These are phyloP conservation scores for Hafferia zeledoni DNA, from an alignment of 2,797 vertebrate species.

Conservation along the genomic window DNA sequence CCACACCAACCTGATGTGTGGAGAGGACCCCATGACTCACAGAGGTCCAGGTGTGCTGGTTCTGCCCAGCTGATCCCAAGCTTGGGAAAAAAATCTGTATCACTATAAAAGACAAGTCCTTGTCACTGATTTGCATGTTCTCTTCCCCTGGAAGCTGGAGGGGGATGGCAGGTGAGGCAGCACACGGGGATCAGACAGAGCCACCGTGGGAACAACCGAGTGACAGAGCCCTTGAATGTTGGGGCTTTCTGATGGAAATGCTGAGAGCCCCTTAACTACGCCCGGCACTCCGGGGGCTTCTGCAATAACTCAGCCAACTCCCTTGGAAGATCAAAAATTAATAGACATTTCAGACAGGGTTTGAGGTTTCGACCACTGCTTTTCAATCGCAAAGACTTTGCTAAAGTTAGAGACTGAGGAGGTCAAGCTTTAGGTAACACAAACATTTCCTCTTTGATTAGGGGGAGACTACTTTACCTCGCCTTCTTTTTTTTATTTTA, in stretches of 20 bases:
- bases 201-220: neutral
- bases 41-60: neutral
- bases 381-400: slow-evolving; percentile 71
- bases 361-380: slow-evolving; percentile 65
- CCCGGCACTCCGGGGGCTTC: slow-evolving; percentile 47
- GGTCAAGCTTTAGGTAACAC: slow-evolving; percentile 74
- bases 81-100: neutral
- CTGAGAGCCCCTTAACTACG: slow-evolving; percentile 61
- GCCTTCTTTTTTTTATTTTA: slow-evolving; percentile 16
- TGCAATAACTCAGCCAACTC: slow-evolving; percentile 56
- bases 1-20: rapidly evolving
- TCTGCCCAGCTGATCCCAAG: neutral
- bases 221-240: slow-evolving; percentile 32
- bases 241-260: slow-evolving; percentile 68
- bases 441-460: slow-evolving; percentile 77
- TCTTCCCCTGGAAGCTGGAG: neutral
- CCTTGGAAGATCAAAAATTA: slow-evolving; percentile 75
- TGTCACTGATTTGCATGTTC: neutral
- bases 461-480: slow-evolving; percentile 70
- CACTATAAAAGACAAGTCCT: rapidly evolving
- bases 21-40: neutral
- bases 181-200: neutral
- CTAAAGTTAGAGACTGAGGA: slow-evolving; percentile 72
- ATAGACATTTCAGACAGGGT: slow-evolving; percentile 73
- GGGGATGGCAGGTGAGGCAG: neutral